Evolutionary conservation across 2,113 vertebrate species (phyloP).

Genomic region (Nanger granti): DNA sequence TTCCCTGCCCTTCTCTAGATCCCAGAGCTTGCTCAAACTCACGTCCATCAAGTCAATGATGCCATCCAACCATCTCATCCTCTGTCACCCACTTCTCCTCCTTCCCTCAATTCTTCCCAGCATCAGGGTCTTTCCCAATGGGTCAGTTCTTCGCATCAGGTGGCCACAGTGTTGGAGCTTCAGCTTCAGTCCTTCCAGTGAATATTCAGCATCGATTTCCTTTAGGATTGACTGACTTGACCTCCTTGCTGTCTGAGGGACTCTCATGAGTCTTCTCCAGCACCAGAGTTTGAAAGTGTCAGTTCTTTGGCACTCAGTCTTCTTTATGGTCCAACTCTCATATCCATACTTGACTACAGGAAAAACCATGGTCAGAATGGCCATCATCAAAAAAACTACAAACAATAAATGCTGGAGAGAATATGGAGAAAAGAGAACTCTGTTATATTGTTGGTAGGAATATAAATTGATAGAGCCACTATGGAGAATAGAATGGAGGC

Average conservation of each 20-base stretch:
- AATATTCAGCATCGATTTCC: neutral
- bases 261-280: neutral
- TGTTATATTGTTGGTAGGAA: neutral
- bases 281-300: neutral
- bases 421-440: neutral
- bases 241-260: neutral
- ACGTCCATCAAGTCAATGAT: neutral
- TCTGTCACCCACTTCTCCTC: neutral
- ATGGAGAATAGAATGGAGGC: neutral
- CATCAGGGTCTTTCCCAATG: neutral
- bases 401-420: neutral
- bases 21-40: neutral
- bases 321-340: neutral
- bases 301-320: neutral
- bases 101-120: neutral
- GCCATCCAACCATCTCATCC: neutral
- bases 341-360: neutral
- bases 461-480: neutral
- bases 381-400: neutral
- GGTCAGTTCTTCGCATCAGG: neutral
- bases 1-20: neutral
- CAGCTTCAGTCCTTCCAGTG: neutral
- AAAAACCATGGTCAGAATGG: neutral
- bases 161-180: neutral
- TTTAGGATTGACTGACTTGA: neutral